Base-by-base conservation (phyloP, 2,113 vertebrate species). In the Phalacrocorax aristotelis region DNA sequence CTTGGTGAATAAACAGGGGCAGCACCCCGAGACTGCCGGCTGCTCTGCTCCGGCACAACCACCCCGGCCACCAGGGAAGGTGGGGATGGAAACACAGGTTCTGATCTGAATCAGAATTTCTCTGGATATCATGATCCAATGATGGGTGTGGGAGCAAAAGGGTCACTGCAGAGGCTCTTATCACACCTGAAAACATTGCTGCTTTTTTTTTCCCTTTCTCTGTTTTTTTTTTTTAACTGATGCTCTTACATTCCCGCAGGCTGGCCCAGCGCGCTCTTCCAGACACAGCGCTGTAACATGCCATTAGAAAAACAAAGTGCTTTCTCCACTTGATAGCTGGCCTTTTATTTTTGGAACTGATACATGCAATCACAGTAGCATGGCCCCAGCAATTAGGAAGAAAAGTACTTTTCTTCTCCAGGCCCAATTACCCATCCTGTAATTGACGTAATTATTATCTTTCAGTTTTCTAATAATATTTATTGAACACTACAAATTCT, bases 401-500 rank as follows among this genome's bases (percentile, higher is more conserved):
- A 88, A 81, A 93, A 95, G 93, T 68, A n/a, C 95, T 96, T 95
- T 91, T 96, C 93, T 85, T 76, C 84, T 86, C 70, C 92, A 65
- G 64, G 93, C 94, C 96, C 91, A 93, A 91, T 95, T 95, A 66
- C 87, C 93, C 87, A 21, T 84, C 93, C 83, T 65, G 9, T 91
- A 78, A 83, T 32, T 69, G 80, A 96, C 74, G 83, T 61, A 68
- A 91, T 95, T 90, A 94, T 95, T 88, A 97, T 92, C 97, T 74
- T 85, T 83, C 54, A 38, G 76, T 87, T 95, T 87, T 87, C 91
- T 95, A 81, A 94, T 87, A 91, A 96, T 92, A 71, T 83, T 93
- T 94, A 96, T 98, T 86, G 89, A 98, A 90, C 90, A n/a, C 96
- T 79, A 70, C 83, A 62, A 46, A 57, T 82, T 71, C 92, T 88